phyloP scores from a whole-genome alignment of 2,797 vertebrate genomes.

The Acanthopagrus latus region DNA sequence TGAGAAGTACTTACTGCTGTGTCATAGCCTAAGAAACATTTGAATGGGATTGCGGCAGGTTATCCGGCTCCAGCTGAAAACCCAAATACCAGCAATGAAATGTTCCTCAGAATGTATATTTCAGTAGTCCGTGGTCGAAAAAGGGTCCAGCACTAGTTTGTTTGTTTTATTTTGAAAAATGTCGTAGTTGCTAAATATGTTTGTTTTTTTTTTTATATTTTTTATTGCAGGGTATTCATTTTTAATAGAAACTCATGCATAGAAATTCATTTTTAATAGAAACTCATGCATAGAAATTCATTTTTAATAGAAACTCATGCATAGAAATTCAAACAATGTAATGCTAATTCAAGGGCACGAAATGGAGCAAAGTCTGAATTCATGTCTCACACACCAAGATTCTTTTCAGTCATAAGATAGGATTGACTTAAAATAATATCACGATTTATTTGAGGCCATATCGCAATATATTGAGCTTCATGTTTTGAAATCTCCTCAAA shows the following conservation, averaged over 20 bases:
- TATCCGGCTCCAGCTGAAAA: not conserved
- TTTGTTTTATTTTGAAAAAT: not conserved
- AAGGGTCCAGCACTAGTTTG: not conserved
- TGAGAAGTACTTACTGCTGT: not conserved
- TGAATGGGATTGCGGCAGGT: not conserved
- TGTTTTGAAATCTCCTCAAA: no score
- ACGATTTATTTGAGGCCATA: no score
- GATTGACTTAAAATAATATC: no score
- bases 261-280: not conserved
- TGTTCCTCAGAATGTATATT: not conserved
- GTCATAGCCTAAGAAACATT: not conserved
- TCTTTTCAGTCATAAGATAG: not conserved
- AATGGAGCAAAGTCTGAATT: not conserved
- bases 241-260: not conserved
- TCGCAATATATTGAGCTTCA: no score
- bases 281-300: no score
- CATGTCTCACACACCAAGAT: not conserved
- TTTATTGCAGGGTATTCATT: not conserved
- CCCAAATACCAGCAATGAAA: not conserved
- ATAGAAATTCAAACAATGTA: not conserved
- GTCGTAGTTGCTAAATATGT: no score
- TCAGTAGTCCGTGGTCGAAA: accelerated
- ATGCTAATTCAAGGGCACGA: not conserved
- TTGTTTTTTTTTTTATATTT: no score
- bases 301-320: no score